phyloP scores from a whole-genome alignment of 2,113 vertebrate species.

The Rhabdomys dilectus region DNA sequence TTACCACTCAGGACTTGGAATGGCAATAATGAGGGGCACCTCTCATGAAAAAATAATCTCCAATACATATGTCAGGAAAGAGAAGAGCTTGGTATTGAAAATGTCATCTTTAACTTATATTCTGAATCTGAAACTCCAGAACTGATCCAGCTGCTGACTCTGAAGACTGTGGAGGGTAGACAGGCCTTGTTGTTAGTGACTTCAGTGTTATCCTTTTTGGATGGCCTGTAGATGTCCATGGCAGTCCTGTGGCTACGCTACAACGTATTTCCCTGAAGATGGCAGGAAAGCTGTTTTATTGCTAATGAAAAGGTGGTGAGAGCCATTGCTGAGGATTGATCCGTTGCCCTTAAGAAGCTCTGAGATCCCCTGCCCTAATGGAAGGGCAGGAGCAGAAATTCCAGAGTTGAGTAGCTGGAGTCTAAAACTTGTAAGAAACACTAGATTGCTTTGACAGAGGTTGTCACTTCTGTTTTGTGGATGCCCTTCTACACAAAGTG shows the following conservation, averaged over 20 bases:
- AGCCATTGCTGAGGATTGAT: constrained; percentile 76
- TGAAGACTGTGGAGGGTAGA: neutral
- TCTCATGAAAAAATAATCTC: constrained; percentile 27
- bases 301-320: constrained; percentile 82
- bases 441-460: constrained; percentile 56
- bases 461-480: constrained; percentile 72
- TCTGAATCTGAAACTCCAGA: constrained; percentile 45
- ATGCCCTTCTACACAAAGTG: constrained; percentile 68
- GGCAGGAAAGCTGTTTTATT: constrained; percentile 75
- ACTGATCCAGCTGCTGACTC: neutral
- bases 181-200: neutral
- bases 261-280: constrained; percentile 76
- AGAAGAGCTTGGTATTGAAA: constrained; percentile 14
- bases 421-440: constrained; percentile 60
- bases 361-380: constrained; percentile 70
- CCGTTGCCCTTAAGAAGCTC: constrained; percentile 72
- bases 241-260: constrained; percentile 39
- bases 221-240: constrained; percentile 20
- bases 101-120: neutral
- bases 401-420: constrained; percentile 51
- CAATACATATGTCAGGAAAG: constrained; percentile 21
- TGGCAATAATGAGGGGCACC: neutral
- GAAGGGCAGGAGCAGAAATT: constrained; percentile 67
- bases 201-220: neutral
- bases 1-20: neutral